phyloP scores from a whole-genome alignment of 2,113 vertebrate genomes.

The Delphinapterus leucas region DNA sequence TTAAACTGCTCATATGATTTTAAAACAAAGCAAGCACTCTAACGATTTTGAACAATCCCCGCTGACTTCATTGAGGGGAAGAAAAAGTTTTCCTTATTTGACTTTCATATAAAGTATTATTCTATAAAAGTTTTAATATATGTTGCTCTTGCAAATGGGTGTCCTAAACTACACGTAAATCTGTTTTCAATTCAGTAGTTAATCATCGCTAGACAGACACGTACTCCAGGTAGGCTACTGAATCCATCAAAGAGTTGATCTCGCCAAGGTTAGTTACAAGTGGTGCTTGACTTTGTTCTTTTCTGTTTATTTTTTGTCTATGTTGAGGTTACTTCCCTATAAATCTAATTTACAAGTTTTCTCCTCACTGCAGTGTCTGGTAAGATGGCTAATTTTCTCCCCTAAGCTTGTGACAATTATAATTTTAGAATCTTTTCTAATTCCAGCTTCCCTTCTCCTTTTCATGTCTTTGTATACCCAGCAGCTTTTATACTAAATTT shows the following conservation, averaged over 20 bases:
- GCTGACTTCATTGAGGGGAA: neutral
- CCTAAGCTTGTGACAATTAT: neutral
- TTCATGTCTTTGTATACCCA: neutral
- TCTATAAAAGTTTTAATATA: slow-evolving; percentile 19
- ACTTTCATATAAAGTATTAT: neutral
- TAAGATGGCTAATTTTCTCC: neutral
- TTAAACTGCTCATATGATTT: neutral
- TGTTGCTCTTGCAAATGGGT: slow-evolving; percentile 35
- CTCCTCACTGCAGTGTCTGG: neutral
- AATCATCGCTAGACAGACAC: slow-evolving; percentile 17
- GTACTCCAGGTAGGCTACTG: neutral
- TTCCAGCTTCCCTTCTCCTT: neutral
- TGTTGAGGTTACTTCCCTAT: neutral
- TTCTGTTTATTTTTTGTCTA: neutral
- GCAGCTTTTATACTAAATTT: neutral
- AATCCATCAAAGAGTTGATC: slow-evolving; percentile 50
- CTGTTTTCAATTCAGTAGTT: slow-evolving; percentile 37
- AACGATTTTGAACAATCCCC: neutral
- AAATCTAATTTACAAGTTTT: slow-evolving; percentile 25
- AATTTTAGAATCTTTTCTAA: neutral
- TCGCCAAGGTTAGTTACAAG: slow-evolving; percentile 45
- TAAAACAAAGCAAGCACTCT: neutral
- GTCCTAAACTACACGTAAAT: slow-evolving; percentile 31
- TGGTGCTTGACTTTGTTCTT: neutral
- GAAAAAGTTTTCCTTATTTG: neutral